These are phyloP conservation scores for Erebia aethiops DNA, from an alignment of 2,888 invertebrate species.

Conservation along the genomic window DNA sequence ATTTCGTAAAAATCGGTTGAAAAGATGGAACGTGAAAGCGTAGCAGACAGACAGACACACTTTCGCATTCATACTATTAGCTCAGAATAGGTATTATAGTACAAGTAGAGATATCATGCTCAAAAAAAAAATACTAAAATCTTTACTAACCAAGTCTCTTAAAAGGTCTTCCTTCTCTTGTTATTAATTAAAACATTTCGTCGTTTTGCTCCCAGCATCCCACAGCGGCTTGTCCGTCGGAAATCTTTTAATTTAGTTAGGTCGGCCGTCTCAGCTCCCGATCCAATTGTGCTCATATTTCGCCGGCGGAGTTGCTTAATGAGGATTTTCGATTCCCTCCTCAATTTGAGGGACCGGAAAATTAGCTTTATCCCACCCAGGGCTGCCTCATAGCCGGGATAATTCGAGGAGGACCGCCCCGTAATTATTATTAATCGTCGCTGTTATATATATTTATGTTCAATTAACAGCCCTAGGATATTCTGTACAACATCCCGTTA, in stretches of 20 bases:
- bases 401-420: background rate
- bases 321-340: constrained; percentile 38
- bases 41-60: no score
- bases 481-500: background rate
- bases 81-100: no score
- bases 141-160: no score
- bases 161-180: background rate
- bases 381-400: constrained; percentile 3
- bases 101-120: no score
- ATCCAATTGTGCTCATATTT: constrained; percentile 35
- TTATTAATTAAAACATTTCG: constrained; percentile 16
- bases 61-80: no score
- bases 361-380: constrained; percentile 37
- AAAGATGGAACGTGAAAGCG: no score
- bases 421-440: background rate
- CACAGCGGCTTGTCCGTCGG: constrained; percentile 18
- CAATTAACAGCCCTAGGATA: background rate
- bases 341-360: constrained; percentile 40
- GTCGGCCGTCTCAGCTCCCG: constrained; percentile 28
- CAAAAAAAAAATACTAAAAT: no score
- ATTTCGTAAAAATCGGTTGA: no score
- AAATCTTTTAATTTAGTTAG: constrained; percentile 31
- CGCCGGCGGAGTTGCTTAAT: constrained; percentile 38
- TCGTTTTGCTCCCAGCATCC: background rate
- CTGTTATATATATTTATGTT: background rate